Evolutionary conservation across 2,888 invertebrate genomes (phyloP), one percentile per base, ranked within the genome.

Genomic region (Geotrupes spiniger): DNA sequence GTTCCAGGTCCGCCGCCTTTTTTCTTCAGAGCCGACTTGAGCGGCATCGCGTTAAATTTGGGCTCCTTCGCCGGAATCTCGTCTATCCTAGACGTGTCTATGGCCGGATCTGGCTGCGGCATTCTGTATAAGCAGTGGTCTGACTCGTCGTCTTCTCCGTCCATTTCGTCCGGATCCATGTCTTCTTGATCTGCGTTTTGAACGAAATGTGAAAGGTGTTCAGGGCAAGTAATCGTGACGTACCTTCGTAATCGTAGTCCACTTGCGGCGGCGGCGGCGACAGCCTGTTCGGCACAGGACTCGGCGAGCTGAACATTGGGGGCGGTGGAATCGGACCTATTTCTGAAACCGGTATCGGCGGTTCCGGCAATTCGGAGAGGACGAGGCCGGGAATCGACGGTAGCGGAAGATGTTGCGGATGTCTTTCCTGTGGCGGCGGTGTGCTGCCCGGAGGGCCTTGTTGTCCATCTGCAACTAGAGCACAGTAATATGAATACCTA

Each of bases 41-140:
- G 82, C 57, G 93, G 93, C 79, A 92, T 84, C 58, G 92, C 92
- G 76, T 91, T 88, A 75, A 91, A 88, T 67, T 87, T 85, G 31
- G 92, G 93, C 78, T 93, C 92, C 75, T 92, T 92, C 49, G 93
- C 92, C 60, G 92, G 92, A 64, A 93, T 92, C 76, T 92, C 92
- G 73, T 93, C 92, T 53, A 93, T 85, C 58, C 90, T 82, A 47
- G 85, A 84, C 49, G 90, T 91, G 74, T 92, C 92, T 62, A 85
- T 84, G 59, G 77, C 74, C 21, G 84, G 84, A 69, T 84, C 82
- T 29, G 82, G 81, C 61, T 80, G 83, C 58, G 76, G 76, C 72
- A 74, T 76, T 62, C 74, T 76, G 64, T 74, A 78, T 67, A 79
- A 71, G 65, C 79, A 82, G n/a, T 68, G 69, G 27, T 84, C 85